Percentiles rank a stretch among this genome's conserved stretches.
Conservation (phyloP, 2,888 invertebrate species). For the Anorthoa munda region DNA sequence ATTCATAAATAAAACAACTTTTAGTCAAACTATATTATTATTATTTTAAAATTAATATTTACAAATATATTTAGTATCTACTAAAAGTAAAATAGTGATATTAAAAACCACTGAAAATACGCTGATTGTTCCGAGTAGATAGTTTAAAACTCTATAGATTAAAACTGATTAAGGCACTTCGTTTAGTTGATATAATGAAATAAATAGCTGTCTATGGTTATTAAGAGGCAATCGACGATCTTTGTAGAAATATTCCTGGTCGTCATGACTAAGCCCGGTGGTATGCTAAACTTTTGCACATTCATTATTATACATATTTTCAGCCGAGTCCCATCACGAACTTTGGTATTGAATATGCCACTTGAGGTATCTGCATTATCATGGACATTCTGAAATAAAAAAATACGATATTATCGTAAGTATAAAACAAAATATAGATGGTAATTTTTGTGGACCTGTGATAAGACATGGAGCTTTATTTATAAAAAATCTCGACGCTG, state of each 20-base stretch:
- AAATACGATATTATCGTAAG: constrained; percentile 15
- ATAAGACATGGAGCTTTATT: not conserved
- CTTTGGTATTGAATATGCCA: constrained; percentile 96
- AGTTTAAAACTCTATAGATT: constrained; percentile 24
- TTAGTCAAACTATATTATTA: constrained; percentile 57
- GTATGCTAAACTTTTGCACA: constrained; percentile 70
- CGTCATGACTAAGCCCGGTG: constrained; percentile 73
- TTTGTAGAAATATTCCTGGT: constrained; percentile 25
- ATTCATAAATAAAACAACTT: constrained; percentile 24
- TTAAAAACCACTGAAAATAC: constrained; percentile 43
- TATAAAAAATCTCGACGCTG: too few species aligned
- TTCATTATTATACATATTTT: constrained; percentile 65
- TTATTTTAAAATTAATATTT: constrained; percentile 66
- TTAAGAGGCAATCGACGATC: constrained; percentile 37
- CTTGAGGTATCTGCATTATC: constrained; percentile 96
- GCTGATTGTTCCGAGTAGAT: constrained; percentile 24
- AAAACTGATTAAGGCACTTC: constrained; percentile 59
- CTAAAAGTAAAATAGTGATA: constrained; percentile 35
- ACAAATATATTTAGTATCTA: constrained; percentile 55
- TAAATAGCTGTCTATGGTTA: constrained; percentile 58
- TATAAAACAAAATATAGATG: not conserved
- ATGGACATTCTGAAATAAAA: constrained; percentile 94
- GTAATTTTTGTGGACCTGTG: not conserved
- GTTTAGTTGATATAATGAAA: constrained; percentile 39
- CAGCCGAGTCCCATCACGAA: constrained; percentile 96